Conservation (phyloP, 2,888 invertebrate genomes). For the Antheraea yamamai region DNA sequence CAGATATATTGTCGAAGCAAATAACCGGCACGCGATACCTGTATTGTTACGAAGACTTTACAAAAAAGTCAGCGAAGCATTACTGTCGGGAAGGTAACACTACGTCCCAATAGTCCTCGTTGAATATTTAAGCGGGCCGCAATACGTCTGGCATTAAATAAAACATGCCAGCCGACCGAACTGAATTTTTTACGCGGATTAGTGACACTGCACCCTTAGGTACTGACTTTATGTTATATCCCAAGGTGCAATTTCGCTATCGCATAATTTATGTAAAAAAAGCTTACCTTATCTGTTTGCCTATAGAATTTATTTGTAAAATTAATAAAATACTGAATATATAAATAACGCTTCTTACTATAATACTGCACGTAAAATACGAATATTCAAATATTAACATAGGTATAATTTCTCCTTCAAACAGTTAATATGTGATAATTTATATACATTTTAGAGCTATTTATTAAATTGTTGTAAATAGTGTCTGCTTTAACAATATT, state of each 20-base stretch:
- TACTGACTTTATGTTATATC: slow-evolving; percentile 30
- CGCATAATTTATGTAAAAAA: background rate
- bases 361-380: no score
- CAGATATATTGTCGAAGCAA: background rate
- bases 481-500: no score
- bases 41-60: background rate
- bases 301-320: no score
- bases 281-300: no score
- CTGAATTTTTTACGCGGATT: slow-evolving; percentile 68
- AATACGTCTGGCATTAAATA: slow-evolving; percentile 70
- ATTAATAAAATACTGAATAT: no score
- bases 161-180: slow-evolving; percentile 63
- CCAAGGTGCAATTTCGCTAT: slow-evolving; percentile 12
- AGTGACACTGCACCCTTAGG: slow-evolving; percentile 48
- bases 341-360: no score
- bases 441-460: background rate
- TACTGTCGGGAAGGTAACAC: slow-evolving; percentile 2
- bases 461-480: slow-evolving; percentile 6
- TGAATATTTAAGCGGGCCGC: slow-evolving; percentile 73
- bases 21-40: background rate
- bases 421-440: no score
- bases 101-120: slow-evolving; percentile 59
- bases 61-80: background rate
- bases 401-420: no score
- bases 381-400: no score